phyloP scores from a whole-genome alignment of 2,113 vertebrate species.

The Aegotheles bennettii region DNA sequence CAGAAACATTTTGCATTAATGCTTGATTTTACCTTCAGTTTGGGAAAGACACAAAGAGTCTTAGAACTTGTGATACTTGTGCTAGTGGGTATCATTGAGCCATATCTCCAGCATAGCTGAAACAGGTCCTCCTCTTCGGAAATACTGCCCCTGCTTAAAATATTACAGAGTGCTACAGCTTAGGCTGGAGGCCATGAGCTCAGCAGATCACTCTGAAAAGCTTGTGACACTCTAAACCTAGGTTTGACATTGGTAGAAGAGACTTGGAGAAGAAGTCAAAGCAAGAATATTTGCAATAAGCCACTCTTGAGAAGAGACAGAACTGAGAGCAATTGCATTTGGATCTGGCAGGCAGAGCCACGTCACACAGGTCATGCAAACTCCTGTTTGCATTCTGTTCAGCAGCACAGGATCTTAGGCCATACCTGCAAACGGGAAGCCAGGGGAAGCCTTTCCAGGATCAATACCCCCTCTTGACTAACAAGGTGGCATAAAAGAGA shows the following conservation, averaged over 20 bases:
- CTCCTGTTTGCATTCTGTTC: not conserved
- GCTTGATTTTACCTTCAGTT: not conserved
- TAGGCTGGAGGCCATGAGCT: not conserved
- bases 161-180: accelerated
- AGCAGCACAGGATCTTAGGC: not conserved
- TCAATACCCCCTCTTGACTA: not conserved
- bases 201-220: not conserved
- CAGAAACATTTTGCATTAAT: not conserved
- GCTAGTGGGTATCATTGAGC: not conserved
- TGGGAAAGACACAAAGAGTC: not conserved
- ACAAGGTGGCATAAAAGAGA: not conserved
- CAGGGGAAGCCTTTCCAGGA: not conserved
- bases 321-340: not conserved
- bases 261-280: not conserved
- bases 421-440: not conserved
- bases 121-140: not conserved
- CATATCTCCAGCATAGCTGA: not conserved
- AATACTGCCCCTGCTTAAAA: not conserved
- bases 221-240: not conserved
- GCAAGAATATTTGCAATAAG: not conserved
- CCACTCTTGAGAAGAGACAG: not conserved
- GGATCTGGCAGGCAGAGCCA: not conserved
- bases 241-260: not conserved
- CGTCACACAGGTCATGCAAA: not conserved
- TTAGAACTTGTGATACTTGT: not conserved